A percentile compares a stretch with the other conserved stretches of the same genome.
Evolutionary conservation across 2,888 invertebrate species (phyloP).

Genomic region (Nymphalis c-album): DNA sequence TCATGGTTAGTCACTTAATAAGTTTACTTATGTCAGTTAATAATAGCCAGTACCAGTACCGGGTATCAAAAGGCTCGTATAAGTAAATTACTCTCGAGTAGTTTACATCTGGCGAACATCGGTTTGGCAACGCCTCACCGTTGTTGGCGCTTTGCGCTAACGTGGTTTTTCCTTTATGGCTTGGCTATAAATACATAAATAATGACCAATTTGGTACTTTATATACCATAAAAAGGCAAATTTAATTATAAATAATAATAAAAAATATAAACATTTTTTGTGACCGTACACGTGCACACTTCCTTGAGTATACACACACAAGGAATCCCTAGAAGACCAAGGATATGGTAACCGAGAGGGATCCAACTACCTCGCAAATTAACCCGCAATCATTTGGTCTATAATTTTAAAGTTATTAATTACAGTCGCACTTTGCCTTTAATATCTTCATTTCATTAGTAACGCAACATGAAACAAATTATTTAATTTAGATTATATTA

Average conservation of each 20-base stretch:
- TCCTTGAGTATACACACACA: too few species aligned
- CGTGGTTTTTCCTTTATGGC: constrained; percentile 44
- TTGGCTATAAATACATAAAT: constrained; percentile 37
- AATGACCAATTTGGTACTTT: constrained; percentile 21
- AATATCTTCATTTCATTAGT: too few species aligned
- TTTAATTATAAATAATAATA: neutral
- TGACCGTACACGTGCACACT: too few species aligned
- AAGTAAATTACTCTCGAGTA: constrained; percentile 39
- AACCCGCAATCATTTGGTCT: too few species aligned
- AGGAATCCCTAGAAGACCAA: too few species aligned
- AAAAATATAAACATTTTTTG: too few species aligned
- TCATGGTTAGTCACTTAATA: neutral
- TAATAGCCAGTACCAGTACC: constrained; percentile 28
- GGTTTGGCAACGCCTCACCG: constrained; percentile 43
- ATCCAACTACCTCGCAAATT: too few species aligned
- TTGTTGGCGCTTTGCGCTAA: constrained; percentile 41
- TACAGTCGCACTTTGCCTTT: too few species aligned
- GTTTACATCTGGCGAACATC: constrained; percentile 41
- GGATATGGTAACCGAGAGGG: too few species aligned
- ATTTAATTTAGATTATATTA: too few species aligned
- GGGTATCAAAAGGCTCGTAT: constrained; percentile 41
- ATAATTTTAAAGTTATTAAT: too few species aligned
- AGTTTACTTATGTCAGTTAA: neutral
- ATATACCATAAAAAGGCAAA: neutral
- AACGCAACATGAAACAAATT: too few species aligned